Conservation (phyloP, 2,797 vertebrate genomes). For the Crenichthys baileyi region DNA sequence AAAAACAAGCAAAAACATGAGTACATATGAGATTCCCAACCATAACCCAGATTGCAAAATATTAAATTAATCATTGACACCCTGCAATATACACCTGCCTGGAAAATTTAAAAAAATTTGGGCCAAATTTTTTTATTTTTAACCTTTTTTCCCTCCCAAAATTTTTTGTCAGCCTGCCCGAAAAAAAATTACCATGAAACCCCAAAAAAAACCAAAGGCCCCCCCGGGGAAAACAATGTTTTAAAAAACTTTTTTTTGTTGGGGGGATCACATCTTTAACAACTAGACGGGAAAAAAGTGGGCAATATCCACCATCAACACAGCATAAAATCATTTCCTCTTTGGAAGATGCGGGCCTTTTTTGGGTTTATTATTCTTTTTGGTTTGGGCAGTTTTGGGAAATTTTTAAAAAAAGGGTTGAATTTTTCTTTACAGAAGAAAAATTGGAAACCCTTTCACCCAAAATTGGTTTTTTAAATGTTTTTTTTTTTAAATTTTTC, state of each 20-base stretch:
- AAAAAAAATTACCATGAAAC: too few species aligned
- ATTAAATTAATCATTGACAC: neutral
- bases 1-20: too few species aligned
- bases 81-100: neutral
- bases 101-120: too few species aligned
- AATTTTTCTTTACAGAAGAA: constrained; percentile 34
- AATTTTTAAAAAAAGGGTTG: too few species aligned
- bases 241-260: constrained; percentile 60
- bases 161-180: too few species aligned
- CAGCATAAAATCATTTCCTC: constrained; percentile 37
- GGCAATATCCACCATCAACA: constrained; percentile 39
- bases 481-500: too few species aligned
- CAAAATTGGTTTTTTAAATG: neutral
- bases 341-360: constrained; percentile 12
- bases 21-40: neutral
- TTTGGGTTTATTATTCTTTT: neutral
- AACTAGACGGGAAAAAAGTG: constrained; percentile 57
- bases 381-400: neutral
- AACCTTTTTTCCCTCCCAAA: too few species aligned
- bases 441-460: constrained; percentile 3
- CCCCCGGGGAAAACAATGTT: too few species aligned
- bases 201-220: too few species aligned
- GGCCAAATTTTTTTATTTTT: too few species aligned
- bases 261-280: constrained; percentile 62
- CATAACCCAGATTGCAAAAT: neutral